Evolutionary conservation across 2,888 invertebrate species (phyloP), one percentile per base, ranked within the genome.

Genomic region (Agrochola lota): DNA sequence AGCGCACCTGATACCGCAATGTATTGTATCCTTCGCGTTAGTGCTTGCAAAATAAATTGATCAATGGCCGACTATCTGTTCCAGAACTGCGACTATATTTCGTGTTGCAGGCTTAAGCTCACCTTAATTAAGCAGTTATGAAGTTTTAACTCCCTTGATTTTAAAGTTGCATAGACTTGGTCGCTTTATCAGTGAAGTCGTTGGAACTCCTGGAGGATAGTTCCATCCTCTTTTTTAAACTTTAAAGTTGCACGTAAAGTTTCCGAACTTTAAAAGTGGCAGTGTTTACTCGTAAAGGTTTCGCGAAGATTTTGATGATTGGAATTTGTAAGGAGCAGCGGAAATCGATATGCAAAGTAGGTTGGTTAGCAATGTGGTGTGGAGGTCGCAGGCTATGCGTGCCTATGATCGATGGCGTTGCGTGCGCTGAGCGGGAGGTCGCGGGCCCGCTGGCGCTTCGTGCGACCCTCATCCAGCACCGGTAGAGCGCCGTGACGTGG

Each of bases 391-490:
- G 81, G 85, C 85, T 86, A 92, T 94, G 95, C 95, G 95, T 95
- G 95, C 88, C 91, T 91, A 91, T 94, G 94, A 94, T 94, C 94
- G 94, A 94, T 95, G 94, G 90, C 92, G 87, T 94, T 92, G 95
- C 95, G 95, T 95, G 88, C 86, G 87, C 89, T 91, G 85, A 81
- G 88, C 88, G 90, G 91, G 92, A 92, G 92, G 92, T 91, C 92
- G 92, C 90, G 90, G 87, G 87, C 81, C 81, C 85, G 85, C 87
- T 83, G 83, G 81, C 80, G 87, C 90, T 86, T 85, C 89, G 80
- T 85, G 90, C 89, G 91, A 90, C 91, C 92, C 92, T 91, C 90
- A 90, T 90, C 90, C 91, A 90, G 90, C 90, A 88, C 88, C 90
- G 85, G 88, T 85, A 85, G 90, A 89, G 90, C 89, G 90, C 88